phyloP scores from a whole-genome alignment of 2,797 vertebrate genomes.

The Chrosomus eos region DNA sequence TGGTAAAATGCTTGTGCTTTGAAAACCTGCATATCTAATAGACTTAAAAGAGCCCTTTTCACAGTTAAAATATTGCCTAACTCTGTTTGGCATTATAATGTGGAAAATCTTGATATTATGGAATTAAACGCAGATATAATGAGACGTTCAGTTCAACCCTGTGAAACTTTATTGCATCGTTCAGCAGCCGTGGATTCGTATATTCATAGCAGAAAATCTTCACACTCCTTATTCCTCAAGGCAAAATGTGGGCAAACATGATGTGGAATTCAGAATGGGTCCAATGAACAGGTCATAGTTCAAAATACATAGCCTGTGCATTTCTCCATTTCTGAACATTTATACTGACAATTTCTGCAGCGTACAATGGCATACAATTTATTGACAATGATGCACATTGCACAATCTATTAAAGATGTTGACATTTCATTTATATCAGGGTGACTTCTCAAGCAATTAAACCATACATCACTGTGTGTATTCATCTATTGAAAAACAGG shows the following conservation, averaged over 20 bases:
- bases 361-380: not conserved
- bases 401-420: constrained; percentile 32
- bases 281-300: constrained; percentile 29
- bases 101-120: constrained; percentile 21
- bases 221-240: constrained; percentile 9
- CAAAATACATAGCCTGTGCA: constrained; percentile 15
- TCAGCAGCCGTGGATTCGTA: not conserved
- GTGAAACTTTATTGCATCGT: constrained; percentile 20
- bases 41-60: not conserved
- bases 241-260: constrained; percentile 37
- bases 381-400: constrained; percentile 14
- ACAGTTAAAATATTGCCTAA: constrained; percentile 1
- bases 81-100: constrained; percentile 24
- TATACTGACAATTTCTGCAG: not conserved
- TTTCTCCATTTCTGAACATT: constrained; percentile 28
- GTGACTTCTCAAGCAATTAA: constrained; percentile 33
- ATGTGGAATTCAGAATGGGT: constrained; percentile 23
- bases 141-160: constrained; percentile 8
- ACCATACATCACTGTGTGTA: not conserved
- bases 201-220: constrained; percentile 2
- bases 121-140: constrained; percentile 27
- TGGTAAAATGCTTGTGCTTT: not conserved
- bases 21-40: constrained; percentile 19
- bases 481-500: constrained; percentile 36
- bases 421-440: constrained; percentile 20